Conservation (phyloP, 2,888 invertebrate genomes). For the Clusia tigrina region DNA sequence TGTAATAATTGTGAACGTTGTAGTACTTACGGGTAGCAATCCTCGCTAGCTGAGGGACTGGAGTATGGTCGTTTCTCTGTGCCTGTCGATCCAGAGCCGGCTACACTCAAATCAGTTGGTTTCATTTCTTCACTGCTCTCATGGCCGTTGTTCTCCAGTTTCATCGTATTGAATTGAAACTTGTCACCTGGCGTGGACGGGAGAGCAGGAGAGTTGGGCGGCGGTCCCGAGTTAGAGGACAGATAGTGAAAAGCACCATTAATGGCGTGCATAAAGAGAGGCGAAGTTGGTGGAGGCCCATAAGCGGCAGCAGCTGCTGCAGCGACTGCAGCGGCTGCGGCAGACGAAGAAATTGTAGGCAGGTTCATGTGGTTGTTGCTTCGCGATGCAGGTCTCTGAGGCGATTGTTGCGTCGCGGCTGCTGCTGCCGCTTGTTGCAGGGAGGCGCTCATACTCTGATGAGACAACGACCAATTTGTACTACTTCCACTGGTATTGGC, state of each 20-base stretch:
- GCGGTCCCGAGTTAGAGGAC: conserved; percentile 56
- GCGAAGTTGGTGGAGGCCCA: conserved; percentile 62
- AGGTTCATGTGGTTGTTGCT: conserved; percentile 51
- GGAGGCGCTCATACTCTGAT: conserved; percentile 29
- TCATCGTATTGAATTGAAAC: conserved; percentile 60
- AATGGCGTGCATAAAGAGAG: conserved; percentile 63
- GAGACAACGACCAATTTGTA: conserved; percentile 64
- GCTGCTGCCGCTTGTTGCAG: conserved; percentile 38
- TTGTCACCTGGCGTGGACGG: conserved; percentile 55
- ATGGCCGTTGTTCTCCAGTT: conserved; percentile 57
- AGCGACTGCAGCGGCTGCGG: conserved; percentile 60
- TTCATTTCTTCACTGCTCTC: conserved; percentile 68
- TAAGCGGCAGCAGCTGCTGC: conserved; percentile 57
- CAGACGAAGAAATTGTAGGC: conserved; percentile 48
- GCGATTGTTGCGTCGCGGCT: conserved; percentile 48
- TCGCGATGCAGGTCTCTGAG: conserved; percentile 52
- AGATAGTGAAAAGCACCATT: conserved; percentile 64
- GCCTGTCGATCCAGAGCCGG: conserved; percentile 37
- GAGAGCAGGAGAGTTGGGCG: conserved; percentile 60
- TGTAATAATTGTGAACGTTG: conserved; percentile 1
- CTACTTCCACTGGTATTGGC: conserved; percentile 64
- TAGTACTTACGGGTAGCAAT: conserved; percentile 63
- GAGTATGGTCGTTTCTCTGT: conserved; percentile 47
- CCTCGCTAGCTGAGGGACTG: conserved; percentile 46
- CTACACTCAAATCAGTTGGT: conserved; percentile 74